Evolutionary conservation across 2,888 invertebrate genomes (phyloP).

Genomic region (Deroplatys truncata): DNA sequence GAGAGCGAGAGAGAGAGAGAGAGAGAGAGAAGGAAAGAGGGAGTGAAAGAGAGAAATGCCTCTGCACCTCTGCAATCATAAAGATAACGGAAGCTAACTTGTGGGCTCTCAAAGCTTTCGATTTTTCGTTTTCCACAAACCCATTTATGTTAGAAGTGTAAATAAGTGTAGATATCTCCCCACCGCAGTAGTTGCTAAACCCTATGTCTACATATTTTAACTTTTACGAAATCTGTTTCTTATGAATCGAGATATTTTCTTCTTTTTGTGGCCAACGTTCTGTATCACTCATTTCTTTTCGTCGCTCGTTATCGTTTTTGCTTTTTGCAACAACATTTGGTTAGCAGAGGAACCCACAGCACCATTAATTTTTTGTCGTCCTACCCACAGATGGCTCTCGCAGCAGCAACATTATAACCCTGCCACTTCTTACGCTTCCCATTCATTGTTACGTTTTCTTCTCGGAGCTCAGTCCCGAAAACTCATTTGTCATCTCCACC

Average conservation of each 20-base stretch:
- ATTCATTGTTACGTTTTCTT: neutral
- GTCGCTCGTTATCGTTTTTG: neutral
- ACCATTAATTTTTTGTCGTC: constrained; percentile 6
- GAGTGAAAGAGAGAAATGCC: too few relatives aligned
- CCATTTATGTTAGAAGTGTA: too few relatives aligned
- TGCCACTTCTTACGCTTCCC: neutral
- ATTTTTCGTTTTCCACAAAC: too few relatives aligned
- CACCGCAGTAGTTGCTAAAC: too few relatives aligned
- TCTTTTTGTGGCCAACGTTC: neutral
- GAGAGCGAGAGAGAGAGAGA: too few relatives aligned
- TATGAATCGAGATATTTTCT: neutral
- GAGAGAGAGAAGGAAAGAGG: too few relatives aligned
- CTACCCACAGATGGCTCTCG: constrained; percentile 11
- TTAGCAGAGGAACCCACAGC: neutral
- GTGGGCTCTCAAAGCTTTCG: too few relatives aligned
- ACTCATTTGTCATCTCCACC: constrained; percentile 10
- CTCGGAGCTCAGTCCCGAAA: neutral
- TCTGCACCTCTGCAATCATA: too few relatives aligned
- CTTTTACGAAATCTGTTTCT: neutral
- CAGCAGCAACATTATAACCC: neutral
- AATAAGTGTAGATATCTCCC: too few relatives aligned
- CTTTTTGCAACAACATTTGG: constrained; percentile 16
- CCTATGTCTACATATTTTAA: neutral
- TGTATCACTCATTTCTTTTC: neutral
- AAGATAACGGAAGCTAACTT: too few relatives aligned